Evolutionary conservation across 2,113 vertebrate genomes (phyloP).

Genomic region (Sakesphorus luctuosus): DNA sequence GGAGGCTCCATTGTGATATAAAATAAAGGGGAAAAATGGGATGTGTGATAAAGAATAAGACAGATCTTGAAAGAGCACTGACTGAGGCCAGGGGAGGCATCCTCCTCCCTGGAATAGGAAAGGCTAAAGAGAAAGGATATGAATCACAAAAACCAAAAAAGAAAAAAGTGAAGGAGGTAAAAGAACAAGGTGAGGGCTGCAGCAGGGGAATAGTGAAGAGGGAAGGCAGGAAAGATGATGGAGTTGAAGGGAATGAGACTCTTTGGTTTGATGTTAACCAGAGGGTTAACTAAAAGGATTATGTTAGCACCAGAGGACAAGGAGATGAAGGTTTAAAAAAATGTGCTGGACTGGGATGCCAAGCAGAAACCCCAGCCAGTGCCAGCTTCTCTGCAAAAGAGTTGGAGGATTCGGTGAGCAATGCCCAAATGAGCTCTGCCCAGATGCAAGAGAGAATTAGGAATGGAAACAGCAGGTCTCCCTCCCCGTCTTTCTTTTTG

Average conservation of each 20-base stretch:
- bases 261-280: background rate
- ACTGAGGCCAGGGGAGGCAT: background rate
- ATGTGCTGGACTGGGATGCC: background rate
- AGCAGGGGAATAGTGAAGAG: background rate
- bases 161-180: background rate
- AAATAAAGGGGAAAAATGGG: slow-evolving; percentile 8
- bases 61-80: slow-evolving; percentile 1
- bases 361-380: background rate
- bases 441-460: background rate
- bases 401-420: background rate
- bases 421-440: background rate
- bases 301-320: background rate
- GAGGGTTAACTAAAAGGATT: background rate
- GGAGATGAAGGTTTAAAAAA: background rate
- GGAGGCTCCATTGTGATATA: background rate
- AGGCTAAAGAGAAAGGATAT: slow-evolving; percentile 10
- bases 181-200: background rate
- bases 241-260: background rate
- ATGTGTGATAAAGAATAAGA: background rate
- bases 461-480: background rate
- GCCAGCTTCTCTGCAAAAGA: background rate
- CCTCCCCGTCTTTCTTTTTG: background rate
- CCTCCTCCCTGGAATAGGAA: background rate
- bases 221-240: background rate
- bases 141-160: background rate